Evolutionary conservation across 2,113 vertebrate species (phyloP).

Genomic region (Chroicocephalus ridibundus): DNA sequence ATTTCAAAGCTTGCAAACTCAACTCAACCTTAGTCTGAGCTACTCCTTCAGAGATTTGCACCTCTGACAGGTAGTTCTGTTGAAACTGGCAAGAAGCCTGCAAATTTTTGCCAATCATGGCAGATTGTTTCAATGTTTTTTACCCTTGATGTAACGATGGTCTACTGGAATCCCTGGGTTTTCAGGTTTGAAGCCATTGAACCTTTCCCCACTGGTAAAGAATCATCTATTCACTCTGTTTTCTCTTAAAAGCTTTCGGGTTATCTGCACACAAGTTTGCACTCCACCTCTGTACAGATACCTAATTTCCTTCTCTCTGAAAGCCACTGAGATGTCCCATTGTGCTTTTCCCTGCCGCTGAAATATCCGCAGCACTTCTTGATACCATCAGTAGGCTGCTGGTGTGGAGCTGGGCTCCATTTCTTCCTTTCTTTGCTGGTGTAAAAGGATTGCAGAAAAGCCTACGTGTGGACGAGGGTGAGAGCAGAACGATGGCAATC

Average conservation of each 20-base stretch:
- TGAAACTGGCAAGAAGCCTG: background rate
- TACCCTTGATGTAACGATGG: background rate
- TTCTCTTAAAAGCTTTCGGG: background rate
- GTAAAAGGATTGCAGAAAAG: background rate
- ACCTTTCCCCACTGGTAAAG: background rate
- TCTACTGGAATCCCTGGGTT: background rate
- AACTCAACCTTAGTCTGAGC: background rate
- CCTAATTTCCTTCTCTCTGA: background rate
- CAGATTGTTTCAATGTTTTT: background rate
- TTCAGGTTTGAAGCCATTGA: background rate
- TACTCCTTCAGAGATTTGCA: background rate
- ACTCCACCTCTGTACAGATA: background rate
- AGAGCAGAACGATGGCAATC: background rate
- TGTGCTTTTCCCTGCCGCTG: background rate
- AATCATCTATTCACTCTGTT: background rate
- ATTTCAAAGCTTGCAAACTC: background rate
- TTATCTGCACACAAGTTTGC: background rate
- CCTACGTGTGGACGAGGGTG: accelerated
- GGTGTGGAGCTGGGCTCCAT: background rate
- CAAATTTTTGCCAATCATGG: background rate
- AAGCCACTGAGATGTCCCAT: background rate
- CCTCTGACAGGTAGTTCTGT: background rate
- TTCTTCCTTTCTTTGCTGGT: background rate
- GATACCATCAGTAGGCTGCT: background rate
- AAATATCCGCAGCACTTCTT: background rate